Conservation (phyloP, 2,888 invertebrate species). For the Xestia ashworthii region DNA sequence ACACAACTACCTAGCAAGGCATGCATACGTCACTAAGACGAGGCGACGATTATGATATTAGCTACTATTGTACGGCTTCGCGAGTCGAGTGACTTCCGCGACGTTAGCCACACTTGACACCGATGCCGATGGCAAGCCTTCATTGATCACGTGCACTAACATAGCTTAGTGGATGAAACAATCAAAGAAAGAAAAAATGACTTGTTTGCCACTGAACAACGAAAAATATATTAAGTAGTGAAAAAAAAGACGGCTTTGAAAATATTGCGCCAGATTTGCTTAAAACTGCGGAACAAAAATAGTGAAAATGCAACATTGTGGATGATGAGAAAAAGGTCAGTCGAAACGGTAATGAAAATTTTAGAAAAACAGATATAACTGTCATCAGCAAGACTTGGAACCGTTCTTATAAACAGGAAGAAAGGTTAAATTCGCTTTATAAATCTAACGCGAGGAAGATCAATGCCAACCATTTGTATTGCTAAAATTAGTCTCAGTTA, state of each 20-base stretch:
- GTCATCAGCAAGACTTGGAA: slow-evolving; percentile 13
- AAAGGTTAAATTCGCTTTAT: slow-evolving; percentile 40
- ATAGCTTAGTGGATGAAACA: background rate
- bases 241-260: too few species aligned
- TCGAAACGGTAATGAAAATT: slow-evolving; percentile 4
- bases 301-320: background rate
- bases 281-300: background rate
- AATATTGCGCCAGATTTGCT: background rate
- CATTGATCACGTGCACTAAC: slow-evolving; percentile 39
- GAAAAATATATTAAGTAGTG: background rate
- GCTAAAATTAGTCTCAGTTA: slow-evolving; percentile 35
- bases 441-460: slow-evolving; percentile 45
- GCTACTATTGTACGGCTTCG: slow-evolving; percentile 60
- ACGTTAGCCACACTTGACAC: slow-evolving; percentile 59
- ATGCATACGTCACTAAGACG: slow-evolving; percentile 38
- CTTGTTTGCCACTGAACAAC: background rate
- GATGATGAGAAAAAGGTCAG: slow-evolving; percentile 4
- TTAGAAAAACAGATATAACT: slow-evolving; percentile 21
- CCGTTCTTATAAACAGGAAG: slow-evolving; percentile 45
- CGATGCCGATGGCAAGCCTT: slow-evolving; percentile 38
- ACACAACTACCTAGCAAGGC: slow-evolving; percentile 32
- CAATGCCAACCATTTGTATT: slow-evolving; percentile 47
- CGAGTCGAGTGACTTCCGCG: slow-evolving; percentile 60
- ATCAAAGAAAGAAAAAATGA: slow-evolving; percentile 6
- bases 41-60: slow-evolving; percentile 48